These are phyloP conservation scores for Theristus sp. DNA, from an alignment of 2,888 invertebrate species.

Conservation along the genomic window DNA sequence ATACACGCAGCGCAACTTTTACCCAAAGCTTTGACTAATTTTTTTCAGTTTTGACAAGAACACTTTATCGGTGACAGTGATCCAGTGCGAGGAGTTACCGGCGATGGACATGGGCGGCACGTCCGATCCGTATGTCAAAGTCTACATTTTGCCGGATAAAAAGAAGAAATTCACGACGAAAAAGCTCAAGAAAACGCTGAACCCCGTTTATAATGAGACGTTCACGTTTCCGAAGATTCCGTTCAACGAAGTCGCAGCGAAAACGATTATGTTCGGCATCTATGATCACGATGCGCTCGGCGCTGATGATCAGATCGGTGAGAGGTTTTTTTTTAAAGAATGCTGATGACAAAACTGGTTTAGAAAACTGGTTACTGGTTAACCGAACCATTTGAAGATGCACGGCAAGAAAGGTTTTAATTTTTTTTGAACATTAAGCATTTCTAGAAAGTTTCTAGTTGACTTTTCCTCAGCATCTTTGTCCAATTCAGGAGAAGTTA, in stretches of 20 bases:
- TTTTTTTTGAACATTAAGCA: background rate
- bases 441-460: background rate
- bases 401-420: background rate
- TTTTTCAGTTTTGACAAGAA: conserved; percentile 1
- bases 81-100: conserved; percentile 86
- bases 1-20: too few relatives aligned
- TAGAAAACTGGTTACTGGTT: too few relatives aligned
- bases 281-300: conserved; percentile 98
- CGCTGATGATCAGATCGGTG: conserved; percentile 92
- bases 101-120: conserved; percentile 95
- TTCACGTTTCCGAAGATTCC: conserved; percentile 79
- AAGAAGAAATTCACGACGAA: conserved; percentile 98
- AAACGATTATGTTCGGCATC: conserved; percentile 89
- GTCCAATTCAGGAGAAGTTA: conserved; percentile 1
- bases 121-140: conserved; percentile 90
- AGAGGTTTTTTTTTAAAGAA: too few relatives aligned
- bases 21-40: too few relatives aligned
- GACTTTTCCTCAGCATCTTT: background rate
- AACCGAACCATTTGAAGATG: too few relatives aligned
- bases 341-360: too few relatives aligned
- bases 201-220: conserved; percentile 91
- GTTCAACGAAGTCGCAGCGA: conserved; percentile 92
- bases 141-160: conserved; percentile 82
- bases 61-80: background rate
- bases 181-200: conserved; percentile 90